phyloP scores from a whole-genome alignment of 2,888 invertebrate species.

The Amorpha juglandis region DNA sequence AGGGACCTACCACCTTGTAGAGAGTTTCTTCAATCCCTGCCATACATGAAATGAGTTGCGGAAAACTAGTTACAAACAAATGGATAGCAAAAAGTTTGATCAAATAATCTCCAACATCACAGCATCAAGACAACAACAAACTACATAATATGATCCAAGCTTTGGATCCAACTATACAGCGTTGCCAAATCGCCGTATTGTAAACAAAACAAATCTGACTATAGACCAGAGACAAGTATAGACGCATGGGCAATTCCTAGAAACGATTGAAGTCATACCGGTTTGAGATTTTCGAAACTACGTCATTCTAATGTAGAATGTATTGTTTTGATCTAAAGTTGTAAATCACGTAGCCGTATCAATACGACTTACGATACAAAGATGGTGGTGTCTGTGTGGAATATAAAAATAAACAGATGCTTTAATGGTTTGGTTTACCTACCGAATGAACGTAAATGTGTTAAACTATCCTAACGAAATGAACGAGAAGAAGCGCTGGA shows the following conservation, averaged over 20 bases:
- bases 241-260: slow-evolving; percentile 18
- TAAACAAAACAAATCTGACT: slow-evolving; percentile 13
- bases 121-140: neutral
- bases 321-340: neutral
- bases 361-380: neutral
- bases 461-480: too few species aligned
- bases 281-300: neutral
- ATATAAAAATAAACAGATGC: slow-evolving; percentile 3
- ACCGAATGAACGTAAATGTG: too few species aligned
- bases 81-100: too few species aligned
- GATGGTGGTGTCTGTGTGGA: neutral
- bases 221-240: too few species aligned
- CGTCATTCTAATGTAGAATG: neutral
- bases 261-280: slow-evolving; percentile 10
- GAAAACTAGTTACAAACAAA: too few species aligned
- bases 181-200: neutral
- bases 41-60: too few species aligned
- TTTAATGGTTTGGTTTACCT: neutral
- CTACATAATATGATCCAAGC: neutral
- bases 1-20: too few species aligned
- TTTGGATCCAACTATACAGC: neutral
- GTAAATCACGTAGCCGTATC: neutral
- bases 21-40: too few species aligned
- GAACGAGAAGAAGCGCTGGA: too few species aligned
- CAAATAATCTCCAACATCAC: neutral